Conservation (phyloP, 2,888 invertebrate species). For the Epirrita christyi region DNA sequence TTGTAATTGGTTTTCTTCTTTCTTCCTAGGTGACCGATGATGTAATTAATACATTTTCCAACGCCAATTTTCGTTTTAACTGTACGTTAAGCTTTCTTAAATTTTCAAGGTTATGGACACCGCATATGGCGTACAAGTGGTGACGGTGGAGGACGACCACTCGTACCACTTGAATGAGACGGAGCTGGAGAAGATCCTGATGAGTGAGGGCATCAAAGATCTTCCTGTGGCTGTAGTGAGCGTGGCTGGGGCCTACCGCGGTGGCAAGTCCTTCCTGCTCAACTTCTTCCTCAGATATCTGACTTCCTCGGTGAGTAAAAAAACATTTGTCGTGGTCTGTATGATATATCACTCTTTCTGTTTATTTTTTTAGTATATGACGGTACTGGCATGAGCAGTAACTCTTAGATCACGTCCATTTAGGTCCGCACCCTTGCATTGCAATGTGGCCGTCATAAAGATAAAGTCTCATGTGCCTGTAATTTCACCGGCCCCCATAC, state of each 20-base stretch:
- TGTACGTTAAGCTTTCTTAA: not conserved
- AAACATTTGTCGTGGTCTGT: not conserved
- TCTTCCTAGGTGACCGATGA: too few species aligned
- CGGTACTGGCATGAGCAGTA: too few species aligned
- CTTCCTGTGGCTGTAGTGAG: constrained; percentile 45
- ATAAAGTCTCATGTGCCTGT: too few species aligned
- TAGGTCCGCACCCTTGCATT: too few species aligned
- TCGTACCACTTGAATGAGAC: constrained; percentile 31
- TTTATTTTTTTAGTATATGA: too few species aligned
- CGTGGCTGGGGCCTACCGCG: constrained; percentile 47
- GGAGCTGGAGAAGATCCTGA: constrained; percentile 32
- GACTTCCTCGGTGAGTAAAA: constrained; percentile 35
- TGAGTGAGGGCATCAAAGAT: constrained; percentile 37
- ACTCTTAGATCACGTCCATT: too few species aligned
- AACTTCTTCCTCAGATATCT: constrained; percentile 47
- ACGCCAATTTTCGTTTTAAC: not conserved
- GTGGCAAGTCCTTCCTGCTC: constrained; percentile 48
- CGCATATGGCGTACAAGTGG: constrained; percentile 26
- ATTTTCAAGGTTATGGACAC: constrained; percentile 15
- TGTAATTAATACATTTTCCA: too few species aligned
- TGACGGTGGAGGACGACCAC: constrained; percentile 26
- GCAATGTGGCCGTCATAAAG: too few species aligned
- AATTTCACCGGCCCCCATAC: too few species aligned
- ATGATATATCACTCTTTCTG: too few species aligned
- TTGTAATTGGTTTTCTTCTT: too few species aligned